Evolutionary conservation across 2,797 vertebrate genomes (phyloP).

Genomic region (Acanthis flammea): DNA sequence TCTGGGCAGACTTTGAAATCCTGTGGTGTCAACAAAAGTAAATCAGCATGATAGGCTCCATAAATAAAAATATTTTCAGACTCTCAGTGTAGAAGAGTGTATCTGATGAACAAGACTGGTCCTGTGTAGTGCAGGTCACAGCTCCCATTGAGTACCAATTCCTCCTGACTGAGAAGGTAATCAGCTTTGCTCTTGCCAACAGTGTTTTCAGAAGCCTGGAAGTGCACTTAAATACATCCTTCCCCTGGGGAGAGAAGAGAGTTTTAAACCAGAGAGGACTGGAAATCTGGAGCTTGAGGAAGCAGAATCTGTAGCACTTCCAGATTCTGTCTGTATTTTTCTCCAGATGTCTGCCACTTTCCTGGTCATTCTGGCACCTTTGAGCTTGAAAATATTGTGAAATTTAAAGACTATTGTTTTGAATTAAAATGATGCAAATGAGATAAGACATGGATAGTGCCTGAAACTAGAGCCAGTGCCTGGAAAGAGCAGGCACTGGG

Average conservation of each 20-base stretch:
- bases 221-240: not conserved
- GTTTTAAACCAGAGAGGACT: not conserved
- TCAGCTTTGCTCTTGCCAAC: not conserved
- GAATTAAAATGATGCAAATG: conserved; percentile 15
- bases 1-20: not conserved
- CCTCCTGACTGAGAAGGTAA: not conserved
- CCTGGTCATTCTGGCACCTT: not conserved
- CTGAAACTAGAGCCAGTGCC: not conserved
- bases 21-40: not conserved
- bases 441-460: not conserved
- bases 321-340: not conserved
- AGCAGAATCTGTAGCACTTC: not conserved
- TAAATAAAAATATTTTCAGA: not conserved
- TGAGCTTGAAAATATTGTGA: conserved; percentile 1
- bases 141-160: not conserved
- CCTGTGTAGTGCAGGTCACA: not conserved
- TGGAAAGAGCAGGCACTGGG: conserved; percentile 13
- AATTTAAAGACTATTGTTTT: conserved; percentile 10
- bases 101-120: not conserved
- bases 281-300: not conserved
- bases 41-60: not conserved
- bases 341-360: not conserved
- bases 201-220: not conserved
- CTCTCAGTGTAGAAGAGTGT: not conserved
- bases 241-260: not conserved